Base-by-base conservation (phyloP, 1,140 invertebrate genomes). In the Apis florea region DNA sequence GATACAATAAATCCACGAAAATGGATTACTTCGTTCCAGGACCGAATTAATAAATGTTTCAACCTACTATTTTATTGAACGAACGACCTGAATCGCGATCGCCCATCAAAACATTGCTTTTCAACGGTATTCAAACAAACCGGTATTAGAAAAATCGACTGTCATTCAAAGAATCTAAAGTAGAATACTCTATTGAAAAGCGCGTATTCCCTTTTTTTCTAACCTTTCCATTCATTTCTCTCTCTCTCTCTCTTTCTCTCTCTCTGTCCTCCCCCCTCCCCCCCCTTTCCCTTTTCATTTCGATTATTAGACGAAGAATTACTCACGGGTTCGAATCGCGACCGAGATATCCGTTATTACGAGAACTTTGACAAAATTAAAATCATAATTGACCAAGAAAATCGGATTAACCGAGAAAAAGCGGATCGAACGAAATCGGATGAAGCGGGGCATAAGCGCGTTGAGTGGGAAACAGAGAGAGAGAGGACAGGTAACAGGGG, bases 401-500 rank as follows among this genome's bases (percentile, higher is more conserved):
- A 31, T 54, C 11, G 1, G 19, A 68, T 68, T 49, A 68, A 68
- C 40, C 1, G n/a, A 2, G 13, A 40, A 51, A 24, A 68, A 68
- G 21, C 21, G 15, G 10, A 61, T 15, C 12, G 59, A 26, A 67
- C 40, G 5, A 47, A 67, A 47, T 40, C 40, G 40, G 4, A 47
- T 13, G 2, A 40, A 21, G 40, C 13, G 31, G 19, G 17, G 19
- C n/a, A 67, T 9, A 54, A 4, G 68, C 21, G 51, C 61, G 78
- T 66, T 26, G 70, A 51, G 31, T 31, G 59, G 59, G 31, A 80
- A 80, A 80, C 59, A 66, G 31, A 51, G n/a, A n/a, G n/a, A n/a
- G n/a, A n/a, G 61, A 64, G 71, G 78, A 74, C 78, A 80, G 61
- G 61, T 80, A 72, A 80, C 61, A 40, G 72, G 53, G 59, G 74